Base-by-base conservation (phyloP, 2,888 invertebrate genomes). In the Habroteleia sp. region DNA sequence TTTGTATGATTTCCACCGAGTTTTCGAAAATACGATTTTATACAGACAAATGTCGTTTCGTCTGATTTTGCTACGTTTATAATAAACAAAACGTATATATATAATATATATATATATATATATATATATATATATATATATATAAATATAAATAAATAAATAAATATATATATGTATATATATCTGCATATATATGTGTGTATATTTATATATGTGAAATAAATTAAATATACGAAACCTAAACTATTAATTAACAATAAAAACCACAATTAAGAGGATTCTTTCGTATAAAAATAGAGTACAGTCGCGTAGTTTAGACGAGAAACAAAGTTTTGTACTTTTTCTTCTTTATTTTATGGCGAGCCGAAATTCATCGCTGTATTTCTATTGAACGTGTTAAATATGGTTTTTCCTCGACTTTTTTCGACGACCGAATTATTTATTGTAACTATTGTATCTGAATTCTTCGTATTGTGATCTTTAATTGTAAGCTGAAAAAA, bases 1-100 rank as follows among this genome's bases (percentile, higher is more conserved):
- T 58, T 65, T 52, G 52, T 65, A 65, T 65, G 54, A 65, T 65
- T 65, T 65, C 29, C 65, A 54, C 46, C 66, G 46, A 56, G 44
- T 39, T 56, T 66, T 66, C 42, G 17, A 27, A 23, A 48, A 42
- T 42, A 66, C 65, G 46, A 35, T 66, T 66, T 66, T 56, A 66
- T 66, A 66, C 56, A 41, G 48, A 66, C 46, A 66, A 48, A 46
- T 35, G 56, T 54, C 35, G 27, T 65, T 65, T 65, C 37, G 52
- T 66, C 65, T 66, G 54, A 54, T 66, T 66, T 66, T 50, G 65
- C 50, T 54, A 65, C 41, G 42, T 44, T 50, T 65, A 44, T 52
- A 65, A 52, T 27, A 41, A 25, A 27, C 1, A 29, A 42, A 41
- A 25, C 17, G 1, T 14, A 8, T 54, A 39, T 25, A 20, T 20